phyloP scores from a whole-genome alignment of 2,888 invertebrate genomes.

The Noctua comes region DNA sequence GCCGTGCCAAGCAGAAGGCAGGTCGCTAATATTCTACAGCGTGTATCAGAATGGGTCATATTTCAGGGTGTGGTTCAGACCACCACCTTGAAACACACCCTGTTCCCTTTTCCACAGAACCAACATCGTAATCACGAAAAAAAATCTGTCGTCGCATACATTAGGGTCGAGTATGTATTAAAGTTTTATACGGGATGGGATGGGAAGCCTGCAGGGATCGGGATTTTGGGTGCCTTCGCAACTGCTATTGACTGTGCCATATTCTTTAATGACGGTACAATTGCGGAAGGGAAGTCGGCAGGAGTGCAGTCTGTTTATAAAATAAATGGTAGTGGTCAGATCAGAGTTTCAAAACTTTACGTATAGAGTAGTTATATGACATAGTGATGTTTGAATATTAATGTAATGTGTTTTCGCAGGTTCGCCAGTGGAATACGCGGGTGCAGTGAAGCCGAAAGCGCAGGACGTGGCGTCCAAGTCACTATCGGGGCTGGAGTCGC shows the following conservation, averaged over 20 bases:
- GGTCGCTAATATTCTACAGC: too few species aligned
- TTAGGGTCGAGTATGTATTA: neutral
- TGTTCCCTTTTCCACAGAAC: too few species aligned
- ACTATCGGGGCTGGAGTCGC: conserved; percentile 95
- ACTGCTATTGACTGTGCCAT: neutral
- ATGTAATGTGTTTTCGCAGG: conserved; percentile 64
- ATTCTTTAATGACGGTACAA: neutral
- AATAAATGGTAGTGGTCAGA: too few species aligned
- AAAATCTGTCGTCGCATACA: neutral
- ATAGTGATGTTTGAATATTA: too few species aligned
- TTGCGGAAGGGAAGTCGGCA: neutral
- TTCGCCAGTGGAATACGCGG: conserved; percentile 85
- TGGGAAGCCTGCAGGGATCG: neutral
- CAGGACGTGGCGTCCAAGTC: conserved; percentile 96
- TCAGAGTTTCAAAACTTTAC: too few species aligned
- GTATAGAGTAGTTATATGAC: neutral
- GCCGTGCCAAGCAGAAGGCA: too few species aligned
- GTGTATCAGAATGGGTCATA: too few species aligned
- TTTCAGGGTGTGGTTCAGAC: too few species aligned
- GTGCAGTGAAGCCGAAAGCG: conserved; percentile 83
- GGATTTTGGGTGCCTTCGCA: neutral
- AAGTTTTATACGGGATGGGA: neutral
- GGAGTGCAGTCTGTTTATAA: neutral
- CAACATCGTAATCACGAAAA: too few species aligned
- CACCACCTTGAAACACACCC: too few species aligned